Conservation (phyloP, 1,140 invertebrate genomes). For the Potamilus streckersoni region DNA sequence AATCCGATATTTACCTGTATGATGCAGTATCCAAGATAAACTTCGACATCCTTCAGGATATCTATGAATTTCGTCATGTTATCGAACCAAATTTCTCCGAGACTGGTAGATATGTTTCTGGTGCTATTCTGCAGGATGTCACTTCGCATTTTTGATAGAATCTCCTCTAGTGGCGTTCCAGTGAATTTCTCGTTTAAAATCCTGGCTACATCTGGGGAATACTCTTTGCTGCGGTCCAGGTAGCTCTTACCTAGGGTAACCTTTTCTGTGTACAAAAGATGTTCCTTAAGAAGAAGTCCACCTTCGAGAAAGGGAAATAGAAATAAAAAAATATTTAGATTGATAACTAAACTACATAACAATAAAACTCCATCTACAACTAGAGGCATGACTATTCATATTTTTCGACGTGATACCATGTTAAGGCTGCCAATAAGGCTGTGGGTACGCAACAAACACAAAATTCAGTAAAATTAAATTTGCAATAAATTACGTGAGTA, state of each 20-base stretch:
- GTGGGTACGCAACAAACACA: too few species aligned
- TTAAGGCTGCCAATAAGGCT: too few species aligned
- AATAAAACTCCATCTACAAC: too few species aligned
- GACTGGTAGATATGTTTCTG: neutral
- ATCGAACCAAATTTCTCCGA: conserved; percentile 29
- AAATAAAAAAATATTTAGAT: too few species aligned
- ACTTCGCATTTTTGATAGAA: neutral
- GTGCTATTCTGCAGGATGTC: conserved; percentile 4
- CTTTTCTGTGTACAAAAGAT: conserved; percentile 34
- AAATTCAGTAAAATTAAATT: too few species aligned
- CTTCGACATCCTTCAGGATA: conserved; percentile 25
- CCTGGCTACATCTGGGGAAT: neutral
- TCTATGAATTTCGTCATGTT: conserved; percentile 36
- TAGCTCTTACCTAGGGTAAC: conserved; percentile 5
- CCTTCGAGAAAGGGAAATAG: neutral
- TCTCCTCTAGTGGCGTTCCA: neutral
- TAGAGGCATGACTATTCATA: too few species aligned
- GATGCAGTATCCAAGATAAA: conserved; percentile 13
- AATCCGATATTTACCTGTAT: conserved; percentile 5
- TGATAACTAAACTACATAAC: too few species aligned
- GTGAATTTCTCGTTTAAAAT: neutral
- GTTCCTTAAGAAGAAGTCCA: conserved; percentile 8
- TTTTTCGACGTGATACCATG: too few species aligned
- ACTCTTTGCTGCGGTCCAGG: conserved; percentile 9
- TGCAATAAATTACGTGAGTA: too few species aligned